Evolutionary conservation across 2,888 invertebrate species (phyloP).

Genomic region (Trachelus troglodyta): DNA sequence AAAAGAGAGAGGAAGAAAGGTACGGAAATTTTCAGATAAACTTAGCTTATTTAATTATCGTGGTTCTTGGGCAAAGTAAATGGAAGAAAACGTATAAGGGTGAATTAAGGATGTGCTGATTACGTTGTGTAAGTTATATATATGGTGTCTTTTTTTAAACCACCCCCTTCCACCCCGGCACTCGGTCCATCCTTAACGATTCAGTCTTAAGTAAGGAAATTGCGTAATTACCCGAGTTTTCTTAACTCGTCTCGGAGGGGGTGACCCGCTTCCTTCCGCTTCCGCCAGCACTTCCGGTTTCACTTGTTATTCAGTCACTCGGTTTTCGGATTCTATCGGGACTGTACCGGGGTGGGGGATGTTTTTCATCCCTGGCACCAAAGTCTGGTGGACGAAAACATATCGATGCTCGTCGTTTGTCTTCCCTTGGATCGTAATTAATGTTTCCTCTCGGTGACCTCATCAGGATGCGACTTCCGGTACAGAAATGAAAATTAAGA

Average conservation of each 20-base stretch:
- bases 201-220: not conserved
- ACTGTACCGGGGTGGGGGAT: not conserved
- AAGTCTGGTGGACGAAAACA: not conserved
- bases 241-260: not conserved
- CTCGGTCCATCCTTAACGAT: not conserved
- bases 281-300: not conserved
- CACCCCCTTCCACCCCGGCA: not conserved
- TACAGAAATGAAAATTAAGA: no score
- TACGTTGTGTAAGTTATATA: constrained; percentile 23
- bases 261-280: not conserved
- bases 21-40: not conserved
- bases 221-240: not conserved
- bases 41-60: constrained; percentile 50
- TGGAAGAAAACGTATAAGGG: constrained; percentile 33
- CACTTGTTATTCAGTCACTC: not conserved
- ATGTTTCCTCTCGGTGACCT: no score
- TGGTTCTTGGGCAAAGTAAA: constrained; percentile 47
- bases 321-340: not conserved
- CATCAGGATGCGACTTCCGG: no score
- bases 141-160: not conserved
- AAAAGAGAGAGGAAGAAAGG: not conserved
- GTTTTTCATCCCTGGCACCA: not conserved
- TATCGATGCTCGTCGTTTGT: not conserved
- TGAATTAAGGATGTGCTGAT: constrained; percentile 52
- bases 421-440: not conserved